Evolutionary conservation across 2,888 invertebrate genomes (phyloP).

Genomic region (Nomada ruficornis): DNA sequence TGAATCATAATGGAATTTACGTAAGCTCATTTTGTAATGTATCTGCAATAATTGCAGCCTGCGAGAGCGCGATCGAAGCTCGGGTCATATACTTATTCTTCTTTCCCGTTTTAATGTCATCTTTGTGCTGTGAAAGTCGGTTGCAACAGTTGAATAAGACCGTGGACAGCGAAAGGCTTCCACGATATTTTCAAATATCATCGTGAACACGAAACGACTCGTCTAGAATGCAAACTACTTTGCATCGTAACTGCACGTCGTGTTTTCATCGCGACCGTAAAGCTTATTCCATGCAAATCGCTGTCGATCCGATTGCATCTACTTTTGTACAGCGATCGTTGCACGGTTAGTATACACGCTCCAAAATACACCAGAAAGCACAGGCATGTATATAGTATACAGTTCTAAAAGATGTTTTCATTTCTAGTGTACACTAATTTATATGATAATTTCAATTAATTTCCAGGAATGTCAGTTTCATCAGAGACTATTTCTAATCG

Average conservation of each 20-base stretch:
- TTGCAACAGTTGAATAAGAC: not conserved
- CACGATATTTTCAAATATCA: slow-evolving; percentile 33
- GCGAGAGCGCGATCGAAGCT: not conserved
- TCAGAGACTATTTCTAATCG: too few species aligned
- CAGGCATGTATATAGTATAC: not conserved
- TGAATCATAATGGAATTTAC: slow-evolving; percentile 3
- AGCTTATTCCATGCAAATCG: slow-evolving; percentile 49
- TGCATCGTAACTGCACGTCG: slow-evolving; percentile 36
- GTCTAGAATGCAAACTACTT: slow-evolving; percentile 36
- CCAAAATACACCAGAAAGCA: not conserved
- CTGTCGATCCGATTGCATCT: slow-evolving; percentile 23
- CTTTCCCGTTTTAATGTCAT: not conserved
- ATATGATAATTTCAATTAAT: too few species aligned
- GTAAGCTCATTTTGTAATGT: not conserved
- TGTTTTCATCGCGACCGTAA: slow-evolving; percentile 23
- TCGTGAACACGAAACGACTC: slow-evolving; percentile 23
- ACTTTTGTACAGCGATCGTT: slow-evolving; percentile 3
- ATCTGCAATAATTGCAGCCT: not conserved
- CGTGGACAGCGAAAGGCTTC: not conserved
- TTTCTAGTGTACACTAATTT: too few species aligned
- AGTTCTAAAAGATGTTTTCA: too few species aligned
- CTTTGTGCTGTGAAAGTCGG: not conserved
- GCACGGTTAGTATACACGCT: not conserved
- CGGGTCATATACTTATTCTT: not conserved
- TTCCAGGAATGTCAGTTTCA: too few species aligned